Conservation (phyloP, 2,113 vertebrate genomes). For the Phalacrocorax brasilianus region DNA sequence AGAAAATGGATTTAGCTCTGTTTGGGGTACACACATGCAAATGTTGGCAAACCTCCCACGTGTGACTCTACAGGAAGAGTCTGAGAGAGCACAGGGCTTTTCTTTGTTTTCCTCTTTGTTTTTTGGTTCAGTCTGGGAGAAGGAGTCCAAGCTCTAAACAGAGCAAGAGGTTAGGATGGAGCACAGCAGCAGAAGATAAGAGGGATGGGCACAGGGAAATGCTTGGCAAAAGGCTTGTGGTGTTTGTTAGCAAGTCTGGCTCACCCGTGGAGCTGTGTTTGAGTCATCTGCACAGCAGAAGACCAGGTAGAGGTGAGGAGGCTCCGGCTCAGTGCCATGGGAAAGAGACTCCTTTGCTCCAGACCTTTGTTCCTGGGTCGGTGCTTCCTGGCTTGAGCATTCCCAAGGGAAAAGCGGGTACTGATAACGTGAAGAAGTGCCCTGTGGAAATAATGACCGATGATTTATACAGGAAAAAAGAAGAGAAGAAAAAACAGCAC, state of each 20-base stretch:
- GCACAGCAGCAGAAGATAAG: neutral
- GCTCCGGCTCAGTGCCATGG: neutral
- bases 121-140: neutral
- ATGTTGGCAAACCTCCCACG: neutral
- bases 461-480: neutral
- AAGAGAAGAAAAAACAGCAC: neutral
- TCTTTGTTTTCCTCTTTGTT: neutral
- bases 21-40: neutral
- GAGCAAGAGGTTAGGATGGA: neutral
- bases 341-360: neutral
- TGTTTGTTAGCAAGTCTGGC: neutral
- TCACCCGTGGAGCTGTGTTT: accelerated
- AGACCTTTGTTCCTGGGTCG: neutral
- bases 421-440: neutral
- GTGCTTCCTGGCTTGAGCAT: neutral
- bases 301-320: neutral
- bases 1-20: neutral
- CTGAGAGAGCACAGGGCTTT: neutral
- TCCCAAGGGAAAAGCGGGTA: neutral
- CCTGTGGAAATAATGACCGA: neutral
- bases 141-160: neutral
- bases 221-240: neutral
- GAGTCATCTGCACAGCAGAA: neutral
- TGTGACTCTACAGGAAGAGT: neutral
- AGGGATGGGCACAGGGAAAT: neutral